These are phyloP conservation scores for Conus canariensis DNA, from an alignment of 2,888 invertebrate genomes.

Conservation along the genomic window DNA sequence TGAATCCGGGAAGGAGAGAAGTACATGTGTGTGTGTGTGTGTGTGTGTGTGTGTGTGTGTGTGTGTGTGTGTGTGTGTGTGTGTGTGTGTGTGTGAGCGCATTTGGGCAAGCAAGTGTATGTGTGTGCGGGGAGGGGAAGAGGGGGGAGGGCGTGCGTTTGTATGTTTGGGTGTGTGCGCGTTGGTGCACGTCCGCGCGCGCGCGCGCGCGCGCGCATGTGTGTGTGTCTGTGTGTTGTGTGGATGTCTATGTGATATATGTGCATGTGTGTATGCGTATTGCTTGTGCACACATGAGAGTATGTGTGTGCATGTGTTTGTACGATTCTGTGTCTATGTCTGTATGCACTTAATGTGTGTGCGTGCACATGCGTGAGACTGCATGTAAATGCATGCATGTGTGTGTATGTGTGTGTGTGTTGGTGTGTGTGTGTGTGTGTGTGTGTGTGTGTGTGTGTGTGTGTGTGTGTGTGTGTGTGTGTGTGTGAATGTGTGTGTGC, in stretches of 20 bases:
- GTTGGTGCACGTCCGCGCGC: conserved; percentile 12
- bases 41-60: neutral
- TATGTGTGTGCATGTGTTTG: conserved; percentile 15
- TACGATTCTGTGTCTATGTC: neutral
- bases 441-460: conserved; percentile 20
- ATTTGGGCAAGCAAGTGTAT: neutral
- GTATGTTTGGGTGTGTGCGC: neutral
- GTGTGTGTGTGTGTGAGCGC: neutral
- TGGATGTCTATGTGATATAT: neutral
- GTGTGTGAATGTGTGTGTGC: neutral
- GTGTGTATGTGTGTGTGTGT: neutral
- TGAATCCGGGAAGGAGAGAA: too few species aligned
- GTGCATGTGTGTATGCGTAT: neutral
- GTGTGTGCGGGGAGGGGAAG: neutral
- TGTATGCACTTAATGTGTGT: neutral
- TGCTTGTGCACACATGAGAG: neutral
- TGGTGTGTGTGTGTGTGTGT: neutral
- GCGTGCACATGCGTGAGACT: conserved; percentile 9
- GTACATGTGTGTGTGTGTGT: neutral
- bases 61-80: conserved; percentile 10
- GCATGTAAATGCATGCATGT: neutral
- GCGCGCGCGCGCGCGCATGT: neutral
- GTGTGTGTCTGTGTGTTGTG: neutral
- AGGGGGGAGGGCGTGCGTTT: neutral
- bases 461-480: neutral